A percentile compares a stretch with the other conserved stretches of the same genome.
Evolutionary conservation across 1,140 invertebrate species (phyloP).

Genomic region (Hycleus phaleratus): DNA sequence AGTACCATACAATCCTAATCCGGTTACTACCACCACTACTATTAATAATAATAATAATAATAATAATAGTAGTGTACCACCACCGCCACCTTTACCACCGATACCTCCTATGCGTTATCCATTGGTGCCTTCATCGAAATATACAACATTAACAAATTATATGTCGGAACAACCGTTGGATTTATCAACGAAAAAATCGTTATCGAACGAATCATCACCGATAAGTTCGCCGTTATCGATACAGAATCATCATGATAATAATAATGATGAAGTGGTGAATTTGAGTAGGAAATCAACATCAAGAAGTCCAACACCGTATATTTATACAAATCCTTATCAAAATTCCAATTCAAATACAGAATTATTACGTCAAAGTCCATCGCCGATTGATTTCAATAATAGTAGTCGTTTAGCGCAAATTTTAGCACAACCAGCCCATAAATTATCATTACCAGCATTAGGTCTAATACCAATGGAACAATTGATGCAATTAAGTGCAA

Average conservation of each 20-base stretch:
- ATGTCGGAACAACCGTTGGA: slow-evolving; percentile 75
- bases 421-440: slow-evolving; percentile 41
- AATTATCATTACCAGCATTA: slow-evolving; percentile 42
- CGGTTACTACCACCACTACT: neutral
- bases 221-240: slow-evolving; percentile 50
- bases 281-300: slow-evolving; percentile 57
- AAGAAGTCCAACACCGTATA: slow-evolving; percentile 51
- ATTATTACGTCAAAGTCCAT: slow-evolving; percentile 43
- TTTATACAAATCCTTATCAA: slow-evolving; percentile 45
- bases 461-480: slow-evolving; percentile 54
- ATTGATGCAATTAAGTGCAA: slow-evolving; percentile 51
- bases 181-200: slow-evolving; percentile 69
- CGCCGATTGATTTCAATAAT: slow-evolving; percentile 38
- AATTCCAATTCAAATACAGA: slow-evolving; percentile 48
- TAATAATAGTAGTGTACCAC: too few relatives aligned
- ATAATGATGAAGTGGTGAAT: slow-evolving; percentile 61
- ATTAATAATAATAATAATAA: neutral
- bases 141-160: slow-evolving; percentile 31
- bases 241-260: slow-evolving; percentile 48
- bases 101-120: slow-evolving; percentile 12
- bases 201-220: slow-evolving; percentile 49
- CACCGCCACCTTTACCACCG: too few relatives aligned
- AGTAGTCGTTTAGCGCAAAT: slow-evolving; percentile 43
- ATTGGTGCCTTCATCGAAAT: slow-evolving; percentile 20
- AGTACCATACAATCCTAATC: slow-evolving; percentile 42